Percentiles rank a stretch among this genome's conserved stretches.
Conservation (phyloP, 2,888 invertebrate genomes). For the Drosophila pegasa region DNA sequence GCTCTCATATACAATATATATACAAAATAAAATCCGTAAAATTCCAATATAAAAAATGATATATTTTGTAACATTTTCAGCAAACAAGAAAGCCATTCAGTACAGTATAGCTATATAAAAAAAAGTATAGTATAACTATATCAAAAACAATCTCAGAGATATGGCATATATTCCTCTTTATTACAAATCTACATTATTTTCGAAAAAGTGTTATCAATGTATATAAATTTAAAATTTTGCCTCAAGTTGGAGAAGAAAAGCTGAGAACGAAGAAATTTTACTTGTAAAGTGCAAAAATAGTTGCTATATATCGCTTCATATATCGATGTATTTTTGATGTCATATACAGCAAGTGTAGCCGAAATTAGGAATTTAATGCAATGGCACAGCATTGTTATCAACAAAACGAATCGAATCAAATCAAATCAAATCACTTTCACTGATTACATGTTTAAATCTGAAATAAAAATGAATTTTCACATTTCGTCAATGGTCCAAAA, state of each 20-base stretch:
- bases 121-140: too few relatives aligned
- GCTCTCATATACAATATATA: too few relatives aligned
- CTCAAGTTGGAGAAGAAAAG: background rate
- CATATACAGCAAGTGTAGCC: conserved; percentile 39
- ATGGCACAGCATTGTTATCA: conserved; percentile 13
- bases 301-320: conserved; percentile 3
- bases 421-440: background rate
- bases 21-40: conserved; percentile 5
- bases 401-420: too few relatives aligned
- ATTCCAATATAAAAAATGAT: conserved; percentile 14
- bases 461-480: background rate
- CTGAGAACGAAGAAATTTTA: background rate
- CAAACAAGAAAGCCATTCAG: background rate
- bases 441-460: background rate
- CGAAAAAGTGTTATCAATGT: background rate
- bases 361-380: conserved; percentile 1
- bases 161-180: conserved; percentile 44
- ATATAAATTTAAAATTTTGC: background rate
- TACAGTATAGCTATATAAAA: too few relatives aligned
- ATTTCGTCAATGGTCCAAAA: background rate
- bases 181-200: conserved; percentile 14
- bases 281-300: background rate
- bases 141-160: conserved; percentile 61
- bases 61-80: conserved; percentile 21
- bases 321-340: conserved; percentile 66